Evolutionary conservation across 2,113 vertebrate species (phyloP).

Genomic region (Chaetodon trifascialis): DNA sequence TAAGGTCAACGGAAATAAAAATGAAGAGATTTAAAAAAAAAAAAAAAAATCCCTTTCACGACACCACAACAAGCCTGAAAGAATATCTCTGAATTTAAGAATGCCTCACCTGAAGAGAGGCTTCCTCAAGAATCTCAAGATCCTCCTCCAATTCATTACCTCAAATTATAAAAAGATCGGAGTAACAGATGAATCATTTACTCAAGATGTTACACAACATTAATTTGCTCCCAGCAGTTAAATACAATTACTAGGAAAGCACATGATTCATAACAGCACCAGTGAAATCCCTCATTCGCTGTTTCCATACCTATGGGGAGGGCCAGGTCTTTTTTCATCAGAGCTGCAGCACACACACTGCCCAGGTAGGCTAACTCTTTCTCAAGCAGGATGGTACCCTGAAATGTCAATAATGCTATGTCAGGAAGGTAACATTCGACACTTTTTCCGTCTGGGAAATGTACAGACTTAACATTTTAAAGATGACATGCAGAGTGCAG

Average conservation of each 20-base stretch:
- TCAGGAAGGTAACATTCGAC: constrained; percentile 12
- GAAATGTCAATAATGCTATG: constrained; percentile 57
- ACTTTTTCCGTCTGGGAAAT: background rate
- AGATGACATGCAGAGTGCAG: background rate
- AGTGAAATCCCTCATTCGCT: background rate
- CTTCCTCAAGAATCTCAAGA: constrained; percentile 98
- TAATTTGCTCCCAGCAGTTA: background rate
- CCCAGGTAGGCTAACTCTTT: constrained; percentile 97
- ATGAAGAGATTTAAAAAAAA: background rate
- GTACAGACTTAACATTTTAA: background rate
- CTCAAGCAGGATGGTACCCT: constrained; percentile 97
- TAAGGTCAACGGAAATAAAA: background rate
- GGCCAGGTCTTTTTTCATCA: constrained; percentile 99
- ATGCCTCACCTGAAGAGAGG: constrained; percentile 92
- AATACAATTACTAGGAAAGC: background rate
- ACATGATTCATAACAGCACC: background rate
- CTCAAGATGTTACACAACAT: background rate
- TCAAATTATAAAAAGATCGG: constrained; percentile 62
- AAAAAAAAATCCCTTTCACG: no score
- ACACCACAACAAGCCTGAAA: background rate
- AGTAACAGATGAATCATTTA: background rate
- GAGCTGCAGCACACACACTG: constrained; percentile 95
- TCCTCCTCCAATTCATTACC: constrained; percentile 97
- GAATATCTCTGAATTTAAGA: background rate
- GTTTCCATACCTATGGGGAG: constrained; percentile 91